phyloP scores from a whole-genome alignment of 2,113 vertebrate species.

The Psittacus erithacus region DNA sequence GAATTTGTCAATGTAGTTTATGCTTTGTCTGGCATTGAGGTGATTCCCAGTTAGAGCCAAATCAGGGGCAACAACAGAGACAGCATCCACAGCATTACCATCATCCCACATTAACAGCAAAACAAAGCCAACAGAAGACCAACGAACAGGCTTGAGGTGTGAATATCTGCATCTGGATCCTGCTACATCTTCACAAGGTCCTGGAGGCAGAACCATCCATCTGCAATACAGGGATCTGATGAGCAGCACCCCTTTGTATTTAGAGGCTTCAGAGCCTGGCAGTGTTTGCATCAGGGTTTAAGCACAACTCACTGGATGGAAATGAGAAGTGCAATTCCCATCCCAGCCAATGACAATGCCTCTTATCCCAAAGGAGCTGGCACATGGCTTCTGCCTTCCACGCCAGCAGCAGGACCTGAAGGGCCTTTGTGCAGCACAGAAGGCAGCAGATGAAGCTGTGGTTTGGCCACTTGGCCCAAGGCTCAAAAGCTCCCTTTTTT shows the following conservation, averaged over 20 bases:
- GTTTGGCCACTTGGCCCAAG: not conserved
- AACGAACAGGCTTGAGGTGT: not conserved
- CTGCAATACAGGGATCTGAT: fast-evolving
- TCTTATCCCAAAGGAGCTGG: not conserved
- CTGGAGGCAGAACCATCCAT: not conserved
- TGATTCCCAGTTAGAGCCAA: not conserved
- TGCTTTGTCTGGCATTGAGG: not conserved
- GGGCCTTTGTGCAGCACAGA: not conserved
- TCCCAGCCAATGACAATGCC: not conserved
- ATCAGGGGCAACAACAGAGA: not conserved
- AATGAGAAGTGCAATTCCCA: not conserved
- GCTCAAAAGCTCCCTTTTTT: not conserved
- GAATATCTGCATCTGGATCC: not conserved
- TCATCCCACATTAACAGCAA: not conserved
- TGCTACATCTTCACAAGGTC: not conserved
- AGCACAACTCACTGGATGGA: not conserved
- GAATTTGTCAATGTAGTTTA: not conserved
- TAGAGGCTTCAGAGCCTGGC: not conserved
- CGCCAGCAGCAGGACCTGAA: not conserved
- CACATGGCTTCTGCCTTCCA: not conserved
- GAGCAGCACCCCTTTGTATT: not conserved
- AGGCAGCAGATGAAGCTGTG: not conserved
- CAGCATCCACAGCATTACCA: not conserved
- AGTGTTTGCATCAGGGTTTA: fast-evolving
- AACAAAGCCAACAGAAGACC: not conserved